Evolutionary conservation across 2,113 vertebrate genomes (phyloP).

Genomic region (Probosciger aterrimus): DNA sequence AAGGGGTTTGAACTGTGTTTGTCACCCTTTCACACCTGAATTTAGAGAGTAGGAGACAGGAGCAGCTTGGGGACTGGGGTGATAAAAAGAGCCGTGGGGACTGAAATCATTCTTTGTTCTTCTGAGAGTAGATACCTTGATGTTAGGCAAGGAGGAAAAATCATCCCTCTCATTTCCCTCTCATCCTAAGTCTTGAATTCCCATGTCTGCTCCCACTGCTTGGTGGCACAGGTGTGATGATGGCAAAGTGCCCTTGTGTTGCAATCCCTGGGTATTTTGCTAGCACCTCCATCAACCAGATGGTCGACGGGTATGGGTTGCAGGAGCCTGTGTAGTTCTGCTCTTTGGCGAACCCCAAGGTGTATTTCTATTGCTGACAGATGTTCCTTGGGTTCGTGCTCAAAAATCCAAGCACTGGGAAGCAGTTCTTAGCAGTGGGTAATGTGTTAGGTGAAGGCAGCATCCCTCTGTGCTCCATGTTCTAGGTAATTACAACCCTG

Average conservation of each 20-base stretch:
- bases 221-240: rapidly evolving
- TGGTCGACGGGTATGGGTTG: rapidly evolving
- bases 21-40: rapidly evolving
- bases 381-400: constrained; percentile 5
- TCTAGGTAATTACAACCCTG: constrained; percentile 66
- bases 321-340: not conserved
- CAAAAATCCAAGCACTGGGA: not conserved
- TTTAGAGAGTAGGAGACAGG: not conserved
- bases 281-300: not conserved
- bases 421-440: not conserved
- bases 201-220: not conserved
- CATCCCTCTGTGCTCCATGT: constrained; percentile 69
- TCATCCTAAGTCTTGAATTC: rapidly evolving
- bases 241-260: not conserved
- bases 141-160: not conserved
- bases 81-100: not conserved
- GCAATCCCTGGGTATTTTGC: not conserved
- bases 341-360: not conserved
- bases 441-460: constrained; percentile 34
- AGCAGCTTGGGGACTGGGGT: not conserved
- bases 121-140: not conserved
- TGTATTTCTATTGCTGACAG: not conserved
- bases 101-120: not conserved
- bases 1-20: not conserved
- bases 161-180: not conserved